phyloP scores from a whole-genome alignment of 2,888 invertebrate species.

The Philaethria dido region DNA sequence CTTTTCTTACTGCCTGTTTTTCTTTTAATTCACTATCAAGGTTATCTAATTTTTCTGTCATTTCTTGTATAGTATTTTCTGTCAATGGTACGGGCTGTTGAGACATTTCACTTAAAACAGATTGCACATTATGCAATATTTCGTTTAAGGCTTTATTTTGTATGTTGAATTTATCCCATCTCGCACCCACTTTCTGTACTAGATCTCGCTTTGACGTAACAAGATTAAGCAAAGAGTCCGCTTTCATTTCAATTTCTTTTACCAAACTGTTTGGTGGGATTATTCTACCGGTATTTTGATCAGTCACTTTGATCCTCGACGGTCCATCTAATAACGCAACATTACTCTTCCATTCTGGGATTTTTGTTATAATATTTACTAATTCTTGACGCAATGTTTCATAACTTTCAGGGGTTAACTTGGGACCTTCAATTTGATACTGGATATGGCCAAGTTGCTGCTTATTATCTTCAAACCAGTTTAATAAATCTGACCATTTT shows the following conservation, averaged over 20 bases:
- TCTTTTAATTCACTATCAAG: constrained; percentile 83
- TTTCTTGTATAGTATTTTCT: constrained; percentile 76
- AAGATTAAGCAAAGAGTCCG: constrained; percentile 86
- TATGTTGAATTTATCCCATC: constrained; percentile 91
- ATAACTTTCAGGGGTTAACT: constrained; percentile 88
- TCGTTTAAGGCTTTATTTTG: constrained; percentile 88
- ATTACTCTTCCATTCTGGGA: constrained; percentile 88
- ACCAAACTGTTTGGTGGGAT: constrained; percentile 89
- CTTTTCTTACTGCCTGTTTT: constrained; percentile 86
- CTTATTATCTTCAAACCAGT: constrained; percentile 91
- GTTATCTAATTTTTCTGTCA: constrained; percentile 79
- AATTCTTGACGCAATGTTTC: constrained; percentile 88
- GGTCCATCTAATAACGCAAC: constrained; percentile 87
- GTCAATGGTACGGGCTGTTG: constrained; percentile 75
- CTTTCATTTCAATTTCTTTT: constrained; percentile 88
- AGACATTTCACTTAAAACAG: constrained; percentile 82
- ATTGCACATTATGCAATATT: constrained; percentile 85
- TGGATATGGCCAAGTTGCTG: constrained; percentile 92
- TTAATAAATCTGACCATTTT: constrained; percentile 92
- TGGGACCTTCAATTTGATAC: constrained; percentile 90
- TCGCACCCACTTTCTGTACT: constrained; percentile 87
- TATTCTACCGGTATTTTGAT: constrained; percentile 87
- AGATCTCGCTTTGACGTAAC: constrained; percentile 87
- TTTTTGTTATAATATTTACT: constrained; percentile 86
- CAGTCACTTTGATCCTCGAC: constrained; percentile 87